phyloP scores from a whole-genome alignment of 2,797 vertebrate species.

The Pipistrellus kuhlii region DNA sequence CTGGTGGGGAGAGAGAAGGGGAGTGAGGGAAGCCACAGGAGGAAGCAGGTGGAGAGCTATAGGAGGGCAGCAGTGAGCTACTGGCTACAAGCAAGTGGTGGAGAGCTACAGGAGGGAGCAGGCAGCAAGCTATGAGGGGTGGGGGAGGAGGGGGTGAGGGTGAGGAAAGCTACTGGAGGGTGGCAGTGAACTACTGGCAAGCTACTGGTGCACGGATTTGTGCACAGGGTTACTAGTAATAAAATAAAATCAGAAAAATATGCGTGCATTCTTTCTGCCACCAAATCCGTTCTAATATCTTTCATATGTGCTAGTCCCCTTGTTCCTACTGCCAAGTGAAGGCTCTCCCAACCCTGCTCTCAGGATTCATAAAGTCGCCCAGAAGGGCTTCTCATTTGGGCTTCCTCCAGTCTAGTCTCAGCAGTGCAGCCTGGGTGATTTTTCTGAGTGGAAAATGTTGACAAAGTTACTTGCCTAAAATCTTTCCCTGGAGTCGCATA shows the following conservation, averaged over 20 bases:
- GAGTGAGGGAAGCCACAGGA: too few species aligned
- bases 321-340: neutral
- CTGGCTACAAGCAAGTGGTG: too few species aligned
- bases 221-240: neutral
- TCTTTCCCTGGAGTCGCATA: neutral
- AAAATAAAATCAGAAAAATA: constrained; percentile 39
- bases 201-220: too few species aligned
- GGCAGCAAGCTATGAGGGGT: too few species aligned
- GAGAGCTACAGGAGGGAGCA: too few species aligned
- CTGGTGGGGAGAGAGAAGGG: rapidly evolving
- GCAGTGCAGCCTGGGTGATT: neutral
- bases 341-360: neutral
- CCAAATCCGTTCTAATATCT: neutral
- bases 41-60: too few species aligned
- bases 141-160: too few species aligned
- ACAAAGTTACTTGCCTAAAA: neutral
- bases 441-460: neutral
- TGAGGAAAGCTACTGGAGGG: too few species aligned
- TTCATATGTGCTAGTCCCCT: neutral
- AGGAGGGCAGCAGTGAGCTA: too few species aligned
- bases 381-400: neutral
- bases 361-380: neutral
- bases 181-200: too few species aligned
- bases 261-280: neutral
- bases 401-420: neutral